These are phyloP conservation scores for Gulo gulo DNA, from an alignment of 2,113 vertebrate species.

Conservation along the genomic window DNA sequence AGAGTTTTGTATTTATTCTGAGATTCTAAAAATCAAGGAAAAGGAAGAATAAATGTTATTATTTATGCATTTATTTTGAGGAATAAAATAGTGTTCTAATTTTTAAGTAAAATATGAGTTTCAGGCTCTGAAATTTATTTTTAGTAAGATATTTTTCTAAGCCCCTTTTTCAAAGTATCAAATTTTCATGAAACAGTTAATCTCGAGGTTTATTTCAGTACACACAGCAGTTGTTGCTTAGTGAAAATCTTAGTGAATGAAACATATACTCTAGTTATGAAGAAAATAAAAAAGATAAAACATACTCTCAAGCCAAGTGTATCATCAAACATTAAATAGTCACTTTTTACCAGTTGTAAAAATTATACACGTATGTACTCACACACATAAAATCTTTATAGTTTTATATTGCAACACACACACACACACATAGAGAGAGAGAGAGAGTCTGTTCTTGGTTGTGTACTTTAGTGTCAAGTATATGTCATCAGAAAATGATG, in stretches of 20 bases:
- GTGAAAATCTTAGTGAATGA: background rate
- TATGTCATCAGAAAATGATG: background rate
- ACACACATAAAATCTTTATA: background rate
- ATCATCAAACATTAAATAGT: background rate
- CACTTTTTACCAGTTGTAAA: background rate
- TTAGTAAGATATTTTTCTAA: background rate
- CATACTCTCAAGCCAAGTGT: background rate
- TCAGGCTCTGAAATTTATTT: background rate
- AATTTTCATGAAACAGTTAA: background rate
- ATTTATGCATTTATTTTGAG: background rate
- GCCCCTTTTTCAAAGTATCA: background rate
- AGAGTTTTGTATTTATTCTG: background rate
- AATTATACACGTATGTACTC: background rate
- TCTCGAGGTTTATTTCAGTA: background rate
- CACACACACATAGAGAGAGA: too few relatives aligned
- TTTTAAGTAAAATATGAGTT: background rate
- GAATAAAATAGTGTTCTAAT: background rate
- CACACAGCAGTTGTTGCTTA: background rate
- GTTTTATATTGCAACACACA: background rate
- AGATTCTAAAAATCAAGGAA: background rate
- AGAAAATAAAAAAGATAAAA: background rate
- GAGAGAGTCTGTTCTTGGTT: background rate
- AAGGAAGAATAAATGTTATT: background rate
- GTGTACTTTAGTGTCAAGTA: background rate
- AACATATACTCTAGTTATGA: background rate